Conservation (phyloP, 1,140 invertebrate genomes). For the Drosophila lowei region DNA sequence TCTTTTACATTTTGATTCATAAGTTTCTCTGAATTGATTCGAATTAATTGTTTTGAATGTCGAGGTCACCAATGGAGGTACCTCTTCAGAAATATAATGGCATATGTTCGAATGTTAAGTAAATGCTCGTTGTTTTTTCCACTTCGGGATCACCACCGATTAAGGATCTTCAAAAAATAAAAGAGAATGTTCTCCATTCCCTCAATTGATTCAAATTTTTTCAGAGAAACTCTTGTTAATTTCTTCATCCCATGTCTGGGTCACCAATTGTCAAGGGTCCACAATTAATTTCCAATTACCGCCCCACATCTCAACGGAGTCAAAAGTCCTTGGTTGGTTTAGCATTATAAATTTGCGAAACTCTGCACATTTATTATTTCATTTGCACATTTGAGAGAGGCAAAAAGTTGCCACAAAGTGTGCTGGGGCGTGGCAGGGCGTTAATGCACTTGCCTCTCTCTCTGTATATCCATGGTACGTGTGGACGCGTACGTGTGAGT, state of each 20-base stretch:
- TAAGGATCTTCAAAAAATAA: too few relatives aligned
- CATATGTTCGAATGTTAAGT: too few relatives aligned
- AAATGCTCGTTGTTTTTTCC: too few relatives aligned
- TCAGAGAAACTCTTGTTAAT: not conserved
- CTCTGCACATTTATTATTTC: conserved; percentile 53
- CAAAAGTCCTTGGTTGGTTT: conserved; percentile 29
- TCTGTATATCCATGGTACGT: not conserved
- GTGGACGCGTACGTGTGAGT: conserved; percentile 17
- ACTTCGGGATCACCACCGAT: too few relatives aligned
- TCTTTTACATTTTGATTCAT: too few relatives aligned
- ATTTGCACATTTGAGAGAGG: conserved; percentile 41
- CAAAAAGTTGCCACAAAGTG: conserved; percentile 45
- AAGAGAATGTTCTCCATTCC: too few relatives aligned
- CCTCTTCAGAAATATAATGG: too few relatives aligned
- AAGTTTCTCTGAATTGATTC: too few relatives aligned
- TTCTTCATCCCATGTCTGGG: not conserved
- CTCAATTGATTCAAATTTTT: conserved; percentile 2
- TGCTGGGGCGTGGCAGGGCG: conserved; percentile 6
- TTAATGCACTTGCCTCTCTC: conserved; percentile 45
- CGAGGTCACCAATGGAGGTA: too few relatives aligned
- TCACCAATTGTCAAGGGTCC: conserved; percentile 12
- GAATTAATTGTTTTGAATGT: too few relatives aligned
- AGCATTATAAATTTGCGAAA: conserved; percentile 52
- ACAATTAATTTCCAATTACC: conserved; percentile 52
- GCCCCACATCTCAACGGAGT: conserved; percentile 29